Base-by-base conservation (phyloP, 1,140 invertebrate genomes). In the Saccostrea echinata region DNA sequence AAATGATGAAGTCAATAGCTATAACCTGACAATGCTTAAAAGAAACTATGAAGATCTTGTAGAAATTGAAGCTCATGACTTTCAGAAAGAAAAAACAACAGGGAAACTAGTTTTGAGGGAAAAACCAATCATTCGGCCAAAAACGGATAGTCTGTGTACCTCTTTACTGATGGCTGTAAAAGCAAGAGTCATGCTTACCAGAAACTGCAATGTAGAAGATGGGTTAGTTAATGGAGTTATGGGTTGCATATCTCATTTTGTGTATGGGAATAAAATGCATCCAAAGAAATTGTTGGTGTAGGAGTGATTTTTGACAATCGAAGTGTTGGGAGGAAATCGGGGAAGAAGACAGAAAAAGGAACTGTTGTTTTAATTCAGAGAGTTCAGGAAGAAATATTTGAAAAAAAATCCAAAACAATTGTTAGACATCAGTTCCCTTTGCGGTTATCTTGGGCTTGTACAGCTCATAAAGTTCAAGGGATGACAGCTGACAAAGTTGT, bases 141-240 rank as follows among this genome's bases (percentile, higher is more conserved):
- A 81, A 27, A 27, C 76, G 3, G 76, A 81, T 27, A 30, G 76
- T 27, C 76, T 81, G 21, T 16, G 16, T 24, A 81, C 1, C 30
- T 27, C 16, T 30, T 30, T 81, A 24, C 21, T 81, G 76, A 27
- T 81, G 30, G n/a, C 76, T 27, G 76, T 27, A 18, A 33, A 81
- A 2, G 76, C 76, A 24, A 81, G 76, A 81, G 76, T 81, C 16
- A 81, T 81, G 76, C 30, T 81, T 16, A 81, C 76, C 4, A 52
- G 43, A 30, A 87, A 84, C 35, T 27, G 68, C 33, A 52, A 87
- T 71, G 81, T 82, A n/a, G 21, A 61, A 27, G 86, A 87, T 87
- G 86, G 86, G 27, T 43, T 87, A 30, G 86, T 87, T n/a, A 87
- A 87, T 87, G 86, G 86, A 21, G 82, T 53, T 18, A 84, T 87